Conservation (phyloP, 2,113 vertebrate species). For the Recurvirostra avosetta region DNA sequence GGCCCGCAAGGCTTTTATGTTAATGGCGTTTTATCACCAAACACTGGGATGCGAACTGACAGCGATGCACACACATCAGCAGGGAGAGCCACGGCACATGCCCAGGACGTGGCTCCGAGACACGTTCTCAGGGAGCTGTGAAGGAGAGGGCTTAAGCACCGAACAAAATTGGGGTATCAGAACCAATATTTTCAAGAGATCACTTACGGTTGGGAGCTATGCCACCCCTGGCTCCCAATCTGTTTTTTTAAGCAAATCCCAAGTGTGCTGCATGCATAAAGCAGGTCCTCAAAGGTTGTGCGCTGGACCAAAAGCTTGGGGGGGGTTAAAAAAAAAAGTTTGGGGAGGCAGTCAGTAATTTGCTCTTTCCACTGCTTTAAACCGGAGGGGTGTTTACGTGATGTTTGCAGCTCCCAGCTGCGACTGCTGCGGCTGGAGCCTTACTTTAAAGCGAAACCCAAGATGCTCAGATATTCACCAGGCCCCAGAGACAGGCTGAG, state of each 20-base stretch:
- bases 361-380: not conserved
- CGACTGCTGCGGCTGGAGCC: fast-evolving
- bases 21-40: not conserved
- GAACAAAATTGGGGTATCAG: fast-evolving
- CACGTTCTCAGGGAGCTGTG: not conserved
- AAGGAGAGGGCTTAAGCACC: not conserved
- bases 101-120: not conserved
- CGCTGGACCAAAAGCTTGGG: not conserved
- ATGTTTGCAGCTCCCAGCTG: not conserved
- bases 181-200: not conserved
- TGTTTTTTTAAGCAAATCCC: not conserved
- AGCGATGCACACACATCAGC: not conserved
- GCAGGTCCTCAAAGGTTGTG: not conserved
- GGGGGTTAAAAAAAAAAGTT: not conserved
- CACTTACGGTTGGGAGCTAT: fast-evolving
- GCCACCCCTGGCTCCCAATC: not conserved
- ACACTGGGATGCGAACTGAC: not conserved
- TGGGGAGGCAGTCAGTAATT: not conserved
- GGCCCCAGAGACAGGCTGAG: not conserved
- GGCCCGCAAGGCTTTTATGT: not conserved
- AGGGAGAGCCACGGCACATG: not conserved
- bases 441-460: not conserved
- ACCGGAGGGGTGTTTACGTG: fast-evolving
- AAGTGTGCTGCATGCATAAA: not conserved
- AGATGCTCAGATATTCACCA: fast-evolving